Evolutionary conservation across 1,140 invertebrate species (phyloP).

Genomic region (Myzus persicae): DNA sequence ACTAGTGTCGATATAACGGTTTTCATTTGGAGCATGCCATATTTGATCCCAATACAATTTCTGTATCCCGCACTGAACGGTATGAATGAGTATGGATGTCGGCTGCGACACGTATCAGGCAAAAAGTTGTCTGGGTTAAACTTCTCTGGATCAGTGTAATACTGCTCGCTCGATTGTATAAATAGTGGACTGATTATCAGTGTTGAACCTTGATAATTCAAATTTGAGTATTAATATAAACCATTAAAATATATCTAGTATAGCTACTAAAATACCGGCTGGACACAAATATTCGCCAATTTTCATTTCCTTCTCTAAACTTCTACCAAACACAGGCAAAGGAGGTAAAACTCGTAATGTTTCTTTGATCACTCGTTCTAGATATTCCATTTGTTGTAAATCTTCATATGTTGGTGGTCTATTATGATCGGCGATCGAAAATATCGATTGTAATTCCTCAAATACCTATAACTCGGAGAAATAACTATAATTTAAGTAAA

Average conservation of each 20-base stretch:
- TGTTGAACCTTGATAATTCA: conserved; percentile 19
- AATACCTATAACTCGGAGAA: conserved; percentile 67
- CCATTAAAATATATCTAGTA: neutral
- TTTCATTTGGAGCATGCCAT: conserved; percentile 68
- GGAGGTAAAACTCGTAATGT: conserved; percentile 66
- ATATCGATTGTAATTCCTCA: conserved; percentile 68
- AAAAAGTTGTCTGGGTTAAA: conserved; percentile 68
- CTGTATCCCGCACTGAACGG: conserved; percentile 72
- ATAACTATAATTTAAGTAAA: neutral
- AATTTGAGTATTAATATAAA: neutral
- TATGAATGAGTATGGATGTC: conserved; percentile 67
- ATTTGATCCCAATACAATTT: conserved; percentile 68
- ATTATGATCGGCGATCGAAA: conserved; percentile 63
- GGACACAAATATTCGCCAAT: conserved; percentile 59
- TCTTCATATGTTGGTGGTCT: conserved; percentile 65
- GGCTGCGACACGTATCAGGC: conserved; percentile 66
- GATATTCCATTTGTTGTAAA: conserved; percentile 66
- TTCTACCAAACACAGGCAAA: conserved; percentile 67
- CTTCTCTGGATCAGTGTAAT: conserved; percentile 65
- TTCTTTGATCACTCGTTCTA: conserved; percentile 67
- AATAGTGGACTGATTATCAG: neutral
- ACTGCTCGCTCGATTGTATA: conserved; percentile 68
- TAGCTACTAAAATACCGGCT: neutral
- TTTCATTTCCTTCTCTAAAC: conserved; percentile 63
- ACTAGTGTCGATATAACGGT: conserved; percentile 66